Evolutionary conservation across 1,140 invertebrate species (phyloP).

Genomic region (Drosophila murphyi): DNA sequence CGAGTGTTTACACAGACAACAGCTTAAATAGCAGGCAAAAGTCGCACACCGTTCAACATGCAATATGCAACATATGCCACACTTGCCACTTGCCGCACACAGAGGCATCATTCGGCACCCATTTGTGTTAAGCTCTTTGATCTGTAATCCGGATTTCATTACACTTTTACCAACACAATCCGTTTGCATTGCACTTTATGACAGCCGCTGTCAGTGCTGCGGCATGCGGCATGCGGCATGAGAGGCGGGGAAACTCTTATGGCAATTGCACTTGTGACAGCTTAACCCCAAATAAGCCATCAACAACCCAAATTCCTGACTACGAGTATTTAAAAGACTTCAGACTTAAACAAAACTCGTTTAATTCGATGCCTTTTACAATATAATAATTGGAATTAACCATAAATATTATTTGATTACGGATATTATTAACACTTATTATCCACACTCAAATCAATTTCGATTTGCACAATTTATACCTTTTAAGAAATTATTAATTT

Average conservation of each 20-base stretch:
- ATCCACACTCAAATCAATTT: too few relatives aligned
- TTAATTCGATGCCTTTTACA: too few relatives aligned
- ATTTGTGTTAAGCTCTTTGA: conserved; percentile 45
- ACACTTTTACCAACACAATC: conserved; percentile 56
- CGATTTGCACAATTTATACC: too few relatives aligned
- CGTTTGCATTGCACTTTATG: conserved; percentile 43
- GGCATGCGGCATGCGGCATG: conserved; percentile 15
- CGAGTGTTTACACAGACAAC: conserved; percentile 37
- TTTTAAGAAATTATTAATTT: too few relatives aligned
- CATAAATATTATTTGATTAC: too few relatives aligned
- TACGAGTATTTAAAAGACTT: too few relatives aligned
- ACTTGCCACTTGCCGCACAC: conserved; percentile 21
- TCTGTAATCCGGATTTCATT: conserved; percentile 68
- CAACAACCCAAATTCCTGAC: not conserved
- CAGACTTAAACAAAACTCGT: too few relatives aligned
- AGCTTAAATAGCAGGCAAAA: conserved; percentile 26
- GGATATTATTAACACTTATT: too few relatives aligned
- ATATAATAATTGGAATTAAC: too few relatives aligned
- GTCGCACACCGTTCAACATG: not conserved
- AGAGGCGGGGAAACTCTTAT: not conserved
- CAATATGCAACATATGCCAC: conserved; percentile 8
- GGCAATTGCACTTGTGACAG: conserved; percentile 17
- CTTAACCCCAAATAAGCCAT: conserved; percentile 32
- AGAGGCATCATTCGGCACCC: conserved; percentile 28
- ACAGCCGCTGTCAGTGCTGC: conserved; percentile 46